Base-by-base conservation (phyloP, 2,888 invertebrate genomes). In the Agrotis clavis region DNA sequence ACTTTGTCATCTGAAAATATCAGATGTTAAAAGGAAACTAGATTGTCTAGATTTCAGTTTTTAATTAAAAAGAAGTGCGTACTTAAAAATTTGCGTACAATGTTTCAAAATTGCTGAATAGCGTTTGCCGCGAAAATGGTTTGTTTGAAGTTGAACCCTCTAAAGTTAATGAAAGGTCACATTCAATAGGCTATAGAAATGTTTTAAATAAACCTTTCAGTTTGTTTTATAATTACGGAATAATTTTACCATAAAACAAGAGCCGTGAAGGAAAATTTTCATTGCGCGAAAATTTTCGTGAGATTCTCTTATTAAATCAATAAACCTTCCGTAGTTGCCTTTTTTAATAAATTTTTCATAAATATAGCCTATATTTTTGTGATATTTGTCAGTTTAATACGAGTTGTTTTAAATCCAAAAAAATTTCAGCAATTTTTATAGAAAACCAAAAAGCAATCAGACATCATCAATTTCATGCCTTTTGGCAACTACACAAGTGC, bases 91-190 rank as follows among this genome's bases (percentile, higher is more conserved):
- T 47, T 45, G 35, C 21, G 7, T 47, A 48, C 50, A 41, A 45
- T 21, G 21, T 64, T 64, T 35, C 18, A 1, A 48, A 62, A 61
- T 19, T 25, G 16, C 60, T 64, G 73, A 65, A 65, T 50, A 30
- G 48, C 14, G n/a, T 3, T 59, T 61, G 13, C 25, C 13, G 56
- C 53, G 60, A 25, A 63, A 48, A 64, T 25, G 47, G 61, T 57
- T 57, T 74, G 62, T 79, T 77, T 79, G 53, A 53, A 59, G 59
- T 54, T 11, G 41, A 41, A 41, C 41, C 53, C 35, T 21, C 25
- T 59, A 80, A 78, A 63, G 54, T 79, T 79, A 76, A 74, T 79
- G 65, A 76, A 76, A 79, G 56, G 75, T 51, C 67, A 41, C 25
- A 6, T 66, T 41, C 74, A 50, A 63, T 59, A 63, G 25, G 63